phyloP scores from a whole-genome alignment of 2,888 invertebrate species.

The Hyposoter dolosus region DNA sequence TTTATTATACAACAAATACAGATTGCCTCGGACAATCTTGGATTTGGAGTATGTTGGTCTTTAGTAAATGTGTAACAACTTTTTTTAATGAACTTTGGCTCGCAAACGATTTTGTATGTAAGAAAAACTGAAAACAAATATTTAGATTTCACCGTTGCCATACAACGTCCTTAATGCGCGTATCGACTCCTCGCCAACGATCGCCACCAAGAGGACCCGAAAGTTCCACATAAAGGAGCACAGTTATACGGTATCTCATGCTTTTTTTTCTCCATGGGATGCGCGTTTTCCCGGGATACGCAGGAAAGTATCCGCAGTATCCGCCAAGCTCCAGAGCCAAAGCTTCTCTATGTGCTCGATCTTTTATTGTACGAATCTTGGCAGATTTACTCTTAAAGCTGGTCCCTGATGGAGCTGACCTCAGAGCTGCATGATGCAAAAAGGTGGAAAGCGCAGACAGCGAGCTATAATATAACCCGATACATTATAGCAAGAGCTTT shows the following conservation, averaged over 20 bases:
- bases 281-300: not conserved
- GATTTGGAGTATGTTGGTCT: too few relatives aligned
- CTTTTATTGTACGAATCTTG: slow-evolving; percentile 62
- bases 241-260: not conserved
- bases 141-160: too few relatives aligned
- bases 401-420: slow-evolving; percentile 61
- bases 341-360: slow-evolving; percentile 36
- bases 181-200: not conserved
- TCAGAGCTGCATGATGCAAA: slow-evolving; percentile 14
- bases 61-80: too few relatives aligned
- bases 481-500: not conserved
- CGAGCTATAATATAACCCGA: not conserved
- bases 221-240: not conserved
- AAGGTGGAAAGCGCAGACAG: not conserved
- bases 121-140: too few relatives aligned
- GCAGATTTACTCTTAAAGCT: slow-evolving; percentile 58
- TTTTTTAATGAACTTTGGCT: too few relatives aligned
- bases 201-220: not conserved
- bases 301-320: not conserved
- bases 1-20: too few relatives aligned
- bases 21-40: too few relatives aligned
- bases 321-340: not conserved
- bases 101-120: too few relatives aligned
- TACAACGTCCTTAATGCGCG: too few relatives aligned
- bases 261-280: not conserved